phyloP scores from a whole-genome alignment of 2,797 vertebrate species.

The Enteromius trimaculatus region DNA sequence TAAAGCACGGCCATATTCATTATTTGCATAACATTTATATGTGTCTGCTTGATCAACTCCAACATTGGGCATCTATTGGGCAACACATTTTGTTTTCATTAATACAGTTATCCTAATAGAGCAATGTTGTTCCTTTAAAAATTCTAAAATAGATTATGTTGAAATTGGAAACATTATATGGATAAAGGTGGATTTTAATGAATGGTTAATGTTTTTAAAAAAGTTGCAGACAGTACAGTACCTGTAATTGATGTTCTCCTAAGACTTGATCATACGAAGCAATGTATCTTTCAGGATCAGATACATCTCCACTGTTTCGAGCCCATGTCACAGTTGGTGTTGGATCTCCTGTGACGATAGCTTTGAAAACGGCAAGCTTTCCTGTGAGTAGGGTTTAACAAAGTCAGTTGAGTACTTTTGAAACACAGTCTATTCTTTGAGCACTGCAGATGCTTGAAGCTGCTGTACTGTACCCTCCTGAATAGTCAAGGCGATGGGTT shows the following conservation, averaged over 20 bases:
- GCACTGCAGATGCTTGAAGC: background rate
- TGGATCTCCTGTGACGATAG: slow-evolving; percentile 83
- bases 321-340: slow-evolving; percentile 81
- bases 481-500: slow-evolving; percentile 84
- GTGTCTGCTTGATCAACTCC: slow-evolving; percentile 77
- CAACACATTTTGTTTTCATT: slow-evolving; percentile 17
- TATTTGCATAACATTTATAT: slow-evolving; percentile 84
- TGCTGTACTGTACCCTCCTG: slow-evolving; percentile 81
- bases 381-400: slow-evolving; percentile 71
- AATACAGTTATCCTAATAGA: background rate
- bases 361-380: slow-evolving; percentile 86
- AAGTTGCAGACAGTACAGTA: slow-evolving; percentile 58
- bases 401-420: background rate
- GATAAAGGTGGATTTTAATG: background rate
- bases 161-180: background rate
- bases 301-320: slow-evolving; percentile 72
- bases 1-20: slow-evolving; percentile 83
- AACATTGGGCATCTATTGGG: slow-evolving; percentile 80
- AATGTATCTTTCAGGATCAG: slow-evolving; percentile 73
- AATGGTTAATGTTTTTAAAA: background rate
- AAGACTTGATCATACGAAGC: slow-evolving; percentile 54
- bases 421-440: background rate
- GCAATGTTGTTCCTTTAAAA: background rate
- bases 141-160: background rate
- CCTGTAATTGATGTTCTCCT: slow-evolving; percentile 84